Conservation (phyloP, 2,888 invertebrate genomes). For the Amorpha juglandis region DNA sequence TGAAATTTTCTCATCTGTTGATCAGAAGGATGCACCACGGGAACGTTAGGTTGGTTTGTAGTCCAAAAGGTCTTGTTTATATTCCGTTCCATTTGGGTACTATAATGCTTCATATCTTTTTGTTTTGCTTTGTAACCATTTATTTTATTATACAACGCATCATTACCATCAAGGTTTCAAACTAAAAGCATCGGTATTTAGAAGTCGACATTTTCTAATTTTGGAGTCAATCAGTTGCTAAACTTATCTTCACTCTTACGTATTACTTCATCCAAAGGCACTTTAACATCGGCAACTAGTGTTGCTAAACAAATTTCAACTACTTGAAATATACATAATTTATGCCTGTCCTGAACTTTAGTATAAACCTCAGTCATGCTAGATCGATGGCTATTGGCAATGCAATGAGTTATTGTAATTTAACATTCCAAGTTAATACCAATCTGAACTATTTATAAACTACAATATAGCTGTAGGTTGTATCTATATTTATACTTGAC, state of each 20-base stretch:
- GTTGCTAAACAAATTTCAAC: slow-evolving; percentile 44
- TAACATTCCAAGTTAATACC: slow-evolving; percentile 42
- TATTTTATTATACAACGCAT: too few species aligned
- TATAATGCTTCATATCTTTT: too few species aligned
- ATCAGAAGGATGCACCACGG: too few species aligned
- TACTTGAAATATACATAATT: slow-evolving; percentile 57
- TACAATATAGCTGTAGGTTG: background rate
- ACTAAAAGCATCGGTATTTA: background rate
- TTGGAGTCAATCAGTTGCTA: background rate
- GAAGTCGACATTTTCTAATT: background rate
- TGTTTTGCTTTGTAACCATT: too few species aligned
- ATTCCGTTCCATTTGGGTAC: too few species aligned
- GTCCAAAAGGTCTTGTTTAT: too few species aligned
- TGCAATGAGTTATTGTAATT: slow-evolving; percentile 61
- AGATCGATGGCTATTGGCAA: slow-evolving; percentile 55
- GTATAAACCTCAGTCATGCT: slow-evolving; percentile 46
- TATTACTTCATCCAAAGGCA: background rate
- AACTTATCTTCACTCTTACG: background rate
- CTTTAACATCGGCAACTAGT: background rate
- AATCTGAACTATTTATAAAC: slow-evolving; percentile 29
- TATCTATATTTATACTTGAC: background rate
- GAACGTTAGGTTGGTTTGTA: too few species aligned
- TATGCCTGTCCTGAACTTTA: slow-evolving; percentile 67
- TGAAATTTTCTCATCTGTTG: too few species aligned
- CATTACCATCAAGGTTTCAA: background rate